Conservation (phyloP, 30 jellyfish, hydroid and myxozoan species). For the Nemopilema nomurai region DNA sequence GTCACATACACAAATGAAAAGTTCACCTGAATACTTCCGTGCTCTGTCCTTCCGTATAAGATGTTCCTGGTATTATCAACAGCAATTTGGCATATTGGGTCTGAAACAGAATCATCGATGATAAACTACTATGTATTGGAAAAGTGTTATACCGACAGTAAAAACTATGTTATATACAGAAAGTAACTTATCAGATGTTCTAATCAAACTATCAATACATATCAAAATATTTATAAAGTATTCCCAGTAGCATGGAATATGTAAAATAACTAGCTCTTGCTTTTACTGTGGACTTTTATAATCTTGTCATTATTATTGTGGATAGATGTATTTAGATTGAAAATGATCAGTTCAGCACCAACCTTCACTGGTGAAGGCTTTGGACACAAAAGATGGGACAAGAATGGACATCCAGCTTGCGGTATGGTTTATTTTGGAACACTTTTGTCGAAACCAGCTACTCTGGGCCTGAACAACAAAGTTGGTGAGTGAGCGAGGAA, state of each 20-base stretch:
- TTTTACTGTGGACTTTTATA: too few species aligned
- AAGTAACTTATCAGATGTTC: too few species aligned
- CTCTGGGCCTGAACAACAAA: constrained; percentile 58
- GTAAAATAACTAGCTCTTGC: too few species aligned
- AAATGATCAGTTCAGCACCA: background rate
- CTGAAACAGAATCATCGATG: constrained; percentile 22
- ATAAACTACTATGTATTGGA: too few species aligned
- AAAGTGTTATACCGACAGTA: too few species aligned
- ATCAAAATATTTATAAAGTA: too few species aligned
- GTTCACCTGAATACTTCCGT: constrained; percentile 93
- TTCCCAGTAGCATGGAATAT: too few species aligned
- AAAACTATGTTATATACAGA: too few species aligned
- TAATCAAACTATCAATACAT: too few species aligned
- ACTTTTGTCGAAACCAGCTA: constrained; percentile 87
- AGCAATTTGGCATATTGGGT: constrained; percentile 87
- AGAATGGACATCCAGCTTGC: constrained; percentile 80
- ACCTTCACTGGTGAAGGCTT: constrained; percentile 85
- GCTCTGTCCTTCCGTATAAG: constrained; percentile 83
- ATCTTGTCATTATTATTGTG: too few species aligned
- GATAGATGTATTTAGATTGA: too few species aligned
- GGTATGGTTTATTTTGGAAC: constrained; percentile 93
- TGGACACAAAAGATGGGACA: constrained; percentile 84
- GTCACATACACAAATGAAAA: too few species aligned
- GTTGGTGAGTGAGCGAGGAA: constrained; percentile 2
- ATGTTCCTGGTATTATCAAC: constrained; percentile 91